Conservation (phyloP, 2,797 vertebrate species). For the Macroramphosus scolopax region DNA sequence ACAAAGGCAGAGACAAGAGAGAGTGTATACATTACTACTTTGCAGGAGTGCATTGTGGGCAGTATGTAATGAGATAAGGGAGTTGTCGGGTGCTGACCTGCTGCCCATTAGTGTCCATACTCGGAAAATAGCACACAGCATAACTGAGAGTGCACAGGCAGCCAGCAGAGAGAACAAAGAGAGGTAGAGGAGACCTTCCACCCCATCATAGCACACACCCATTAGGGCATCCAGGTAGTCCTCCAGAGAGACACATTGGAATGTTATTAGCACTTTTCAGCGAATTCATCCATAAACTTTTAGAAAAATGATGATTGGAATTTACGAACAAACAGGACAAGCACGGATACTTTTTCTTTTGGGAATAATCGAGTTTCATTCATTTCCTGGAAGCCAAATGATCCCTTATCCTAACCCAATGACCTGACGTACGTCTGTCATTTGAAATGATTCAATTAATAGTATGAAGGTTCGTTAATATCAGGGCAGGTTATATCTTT, state of each 20-base stretch:
- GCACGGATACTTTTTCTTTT: too few relatives aligned
- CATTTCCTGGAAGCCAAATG: too few relatives aligned
- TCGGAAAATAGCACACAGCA: conserved; percentile 82
- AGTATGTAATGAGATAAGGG: conserved; percentile 46
- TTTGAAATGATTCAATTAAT: too few relatives aligned
- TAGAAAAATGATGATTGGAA: too few relatives aligned
- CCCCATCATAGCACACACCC: conserved; percentile 92
- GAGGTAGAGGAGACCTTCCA: conserved; percentile 93
- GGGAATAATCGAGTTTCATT: too few relatives aligned
- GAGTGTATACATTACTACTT: conserved; percentile 44
- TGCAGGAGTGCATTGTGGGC: conserved; percentile 25
- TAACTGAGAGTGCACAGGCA: conserved; percentile 81
- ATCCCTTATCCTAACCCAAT: too few relatives aligned
- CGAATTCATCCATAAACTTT: too few relatives aligned
- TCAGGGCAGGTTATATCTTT: too few relatives aligned
- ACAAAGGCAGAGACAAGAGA: conserved; percentile 14
- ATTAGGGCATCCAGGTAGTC: conserved; percentile 92
- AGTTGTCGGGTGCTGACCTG: conserved; percentile 76
- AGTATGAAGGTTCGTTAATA: too few relatives aligned
- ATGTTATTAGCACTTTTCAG: too few relatives aligned
- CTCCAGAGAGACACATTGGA: conserved; percentile 62
- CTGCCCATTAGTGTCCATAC: conserved; percentile 82
- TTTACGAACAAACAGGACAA: too few relatives aligned
- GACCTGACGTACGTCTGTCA: too few relatives aligned
- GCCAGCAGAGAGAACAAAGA: conserved; percentile 92